Evolutionary conservation across 35 echinoderm and acorn worm genomes (phyloP), one percentile per base, ranked within the genome.

Genomic region (Eucidaris tribuloides): DNA sequence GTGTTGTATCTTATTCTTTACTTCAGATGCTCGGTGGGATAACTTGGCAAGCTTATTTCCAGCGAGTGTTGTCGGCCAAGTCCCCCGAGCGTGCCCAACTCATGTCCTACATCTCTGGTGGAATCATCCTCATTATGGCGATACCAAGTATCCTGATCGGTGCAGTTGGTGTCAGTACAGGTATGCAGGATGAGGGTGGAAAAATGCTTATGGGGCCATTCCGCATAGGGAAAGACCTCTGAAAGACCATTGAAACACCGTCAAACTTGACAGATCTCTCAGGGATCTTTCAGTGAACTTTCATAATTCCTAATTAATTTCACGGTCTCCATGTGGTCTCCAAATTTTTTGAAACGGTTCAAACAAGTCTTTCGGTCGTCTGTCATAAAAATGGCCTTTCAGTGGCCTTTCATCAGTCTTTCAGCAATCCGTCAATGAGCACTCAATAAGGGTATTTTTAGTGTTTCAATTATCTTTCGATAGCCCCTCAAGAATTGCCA

Each of bases 21-120:
- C 15, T 81, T n/a, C 17, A 91, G 89, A 55, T 84, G 54, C 78
- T 85, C 49, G 89, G 89, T 44, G 89, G 89, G 13, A 79, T 91
- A 19, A 85, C 89, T 4, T 91, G 89, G 89, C 89, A 91, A 37
- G 89, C 81, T 1, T 91, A 91, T 58, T 91, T 91, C 60, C 89
- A 91, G 43, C 89, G 89, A 9, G 89, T 91, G 3, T 54, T 91
- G 38, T 86, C 89, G 4, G 44, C 82, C 7, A 85, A 64, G 71
- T 62, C 68, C 33, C 60, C 89, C 1, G 32, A 59, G 25, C 28
- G 22, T n/a, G 82, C 89, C 33, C 89, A 91, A 45, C 61, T 60
- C 39, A 29, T 91, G 82, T 91, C 89, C 1, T 91, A 58, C 82
- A 62, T 65, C 3, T 82, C 89, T 18, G 70, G 49, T 4, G 20